These are phyloP conservation scores for Bradysia coprophila DNA, from an alignment of 1,140 invertebrate species.

Conservation along the genomic window DNA sequence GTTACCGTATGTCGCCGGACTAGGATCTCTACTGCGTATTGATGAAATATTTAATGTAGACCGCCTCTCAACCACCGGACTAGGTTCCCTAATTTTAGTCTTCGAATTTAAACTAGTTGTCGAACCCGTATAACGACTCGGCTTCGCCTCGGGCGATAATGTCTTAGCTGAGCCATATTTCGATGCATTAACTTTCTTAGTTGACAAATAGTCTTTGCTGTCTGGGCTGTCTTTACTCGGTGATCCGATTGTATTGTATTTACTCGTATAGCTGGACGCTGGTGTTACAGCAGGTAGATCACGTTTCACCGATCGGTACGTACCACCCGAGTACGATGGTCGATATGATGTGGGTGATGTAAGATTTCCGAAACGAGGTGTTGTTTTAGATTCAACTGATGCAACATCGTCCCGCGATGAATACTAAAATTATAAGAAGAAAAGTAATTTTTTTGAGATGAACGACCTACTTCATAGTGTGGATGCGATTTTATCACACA, in stretches of 20 bases:
- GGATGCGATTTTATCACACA: too few relatives aligned
- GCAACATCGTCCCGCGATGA: slow-evolving; percentile 11
- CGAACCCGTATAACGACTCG: slow-evolving; percentile 9
- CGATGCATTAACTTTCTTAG: slow-evolving; percentile 8
- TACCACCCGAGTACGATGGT: slow-evolving; percentile 20
- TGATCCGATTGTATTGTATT: not conserved
- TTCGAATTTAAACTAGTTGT: slow-evolving; percentile 16
- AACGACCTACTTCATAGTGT: too few relatives aligned
- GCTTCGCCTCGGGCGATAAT: not conserved
- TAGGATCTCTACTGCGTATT: slow-evolving; percentile 15
- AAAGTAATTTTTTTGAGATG: too few relatives aligned
- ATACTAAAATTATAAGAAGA: slow-evolving; percentile 9
- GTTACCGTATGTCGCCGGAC: slow-evolving; percentile 11
- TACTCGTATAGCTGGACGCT: slow-evolving; percentile 2
- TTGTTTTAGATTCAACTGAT: slow-evolving; percentile 5
- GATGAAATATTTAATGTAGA: slow-evolving; percentile 12
- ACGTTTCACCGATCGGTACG: slow-evolving; percentile 14
- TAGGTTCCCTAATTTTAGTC: slow-evolving; percentile 15
- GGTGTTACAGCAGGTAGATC: not conserved
- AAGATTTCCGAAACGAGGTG: slow-evolving; percentile 5
- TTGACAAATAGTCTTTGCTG: slow-evolving; percentile 8
- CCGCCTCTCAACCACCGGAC: slow-evolving; percentile 13
- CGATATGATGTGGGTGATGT: slow-evolving; percentile 17
- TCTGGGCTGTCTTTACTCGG: slow-evolving; percentile 7
- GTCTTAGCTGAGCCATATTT: slow-evolving; percentile 2